These are phyloP conservation scores for Pholis gunnellus DNA, from an alignment of 2,113 vertebrate genomes.

Conservation along the genomic window DNA sequence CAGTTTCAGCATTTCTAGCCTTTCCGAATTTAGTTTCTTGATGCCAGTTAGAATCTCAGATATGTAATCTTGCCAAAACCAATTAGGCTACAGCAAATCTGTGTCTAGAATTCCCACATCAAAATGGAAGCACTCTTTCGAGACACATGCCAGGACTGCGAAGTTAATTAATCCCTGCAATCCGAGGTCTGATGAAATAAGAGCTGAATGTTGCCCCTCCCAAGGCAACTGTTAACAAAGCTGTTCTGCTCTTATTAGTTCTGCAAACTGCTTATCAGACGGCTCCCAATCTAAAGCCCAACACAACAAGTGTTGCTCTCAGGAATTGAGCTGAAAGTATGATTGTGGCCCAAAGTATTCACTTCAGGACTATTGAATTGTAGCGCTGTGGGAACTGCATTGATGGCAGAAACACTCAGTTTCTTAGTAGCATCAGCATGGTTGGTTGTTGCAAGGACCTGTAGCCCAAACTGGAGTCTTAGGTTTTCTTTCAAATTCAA, in stretches of 20 bases:
- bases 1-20: slow-evolving; percentile 43
- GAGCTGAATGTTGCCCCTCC: slow-evolving; percentile 66
- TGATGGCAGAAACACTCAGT: slow-evolving; percentile 8
- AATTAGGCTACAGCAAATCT: slow-evolving; percentile 81
- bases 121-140: slow-evolving; percentile 65
- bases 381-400: not conserved
- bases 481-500: not conserved
- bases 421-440: not conserved
- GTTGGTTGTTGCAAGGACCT: not conserved
- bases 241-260: slow-evolving; percentile 63
- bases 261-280: slow-evolving; percentile 68
- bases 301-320: slow-evolving; percentile 12
- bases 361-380: not conserved
- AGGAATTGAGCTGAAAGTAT: slow-evolving; percentile 8
- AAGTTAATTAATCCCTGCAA: slow-evolving; percentile 78
- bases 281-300: slow-evolving; percentile 42
- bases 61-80: slow-evolving; percentile 82
- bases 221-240: slow-evolving; percentile 70
- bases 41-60: slow-evolving; percentile 78
- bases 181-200: slow-evolving; percentile 70
- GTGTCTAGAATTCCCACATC: slow-evolving; percentile 68
- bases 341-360: slow-evolving; percentile 24
- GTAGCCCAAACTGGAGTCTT: not conserved
- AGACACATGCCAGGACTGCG: slow-evolving; percentile 58
- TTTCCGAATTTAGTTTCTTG: slow-evolving; percentile 73